A percentile compares a stretch with the other conserved stretches of the same genome.
These are phyloP conservation scores for Tipula vernalis DNA, from an alignment of 2,888 invertebrate genomes.

Conservation along the genomic window DNA sequence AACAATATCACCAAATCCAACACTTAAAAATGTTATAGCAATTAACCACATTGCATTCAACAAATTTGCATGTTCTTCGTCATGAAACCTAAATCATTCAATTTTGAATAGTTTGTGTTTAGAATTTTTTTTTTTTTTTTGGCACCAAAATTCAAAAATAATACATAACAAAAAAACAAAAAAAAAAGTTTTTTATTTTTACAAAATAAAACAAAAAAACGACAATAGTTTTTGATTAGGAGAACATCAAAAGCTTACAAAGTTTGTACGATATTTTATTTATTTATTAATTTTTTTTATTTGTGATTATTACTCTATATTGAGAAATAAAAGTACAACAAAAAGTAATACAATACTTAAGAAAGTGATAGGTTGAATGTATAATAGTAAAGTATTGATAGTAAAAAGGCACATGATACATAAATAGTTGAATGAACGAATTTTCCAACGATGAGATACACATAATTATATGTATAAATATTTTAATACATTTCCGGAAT, in stretches of 20 bases:
- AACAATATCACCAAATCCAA: conserved; percentile 99
- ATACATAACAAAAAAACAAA: not conserved
- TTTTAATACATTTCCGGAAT: not conserved
- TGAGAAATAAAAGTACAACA: not conserved
- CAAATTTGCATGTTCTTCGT: conserved; percentile 96
- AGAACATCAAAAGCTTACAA: conserved; percentile 1
- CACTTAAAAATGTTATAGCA: conserved; percentile 99
- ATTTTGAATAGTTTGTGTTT: not conserved
- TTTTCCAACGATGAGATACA: not conserved
- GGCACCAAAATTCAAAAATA: not conserved
- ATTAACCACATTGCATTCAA: conserved; percentile 99
- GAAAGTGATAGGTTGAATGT: not conserved
- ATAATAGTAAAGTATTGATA: not conserved
- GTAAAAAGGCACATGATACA: not conserved
- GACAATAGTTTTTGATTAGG: not conserved
- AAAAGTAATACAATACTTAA: not conserved
- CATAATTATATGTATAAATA: not conserved
- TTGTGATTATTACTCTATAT: not conserved
- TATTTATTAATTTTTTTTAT: not conserved
- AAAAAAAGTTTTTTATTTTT: not conserved
- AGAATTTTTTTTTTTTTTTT: not conserved
- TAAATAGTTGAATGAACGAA: not conserved
- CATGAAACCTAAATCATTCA: conserved; percentile 69
- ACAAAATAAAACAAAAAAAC: not conserved
- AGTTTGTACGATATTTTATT: not conserved